Base-by-base conservation (phyloP, 2,888 invertebrate genomes). In the Rosalia funebris region DNA sequence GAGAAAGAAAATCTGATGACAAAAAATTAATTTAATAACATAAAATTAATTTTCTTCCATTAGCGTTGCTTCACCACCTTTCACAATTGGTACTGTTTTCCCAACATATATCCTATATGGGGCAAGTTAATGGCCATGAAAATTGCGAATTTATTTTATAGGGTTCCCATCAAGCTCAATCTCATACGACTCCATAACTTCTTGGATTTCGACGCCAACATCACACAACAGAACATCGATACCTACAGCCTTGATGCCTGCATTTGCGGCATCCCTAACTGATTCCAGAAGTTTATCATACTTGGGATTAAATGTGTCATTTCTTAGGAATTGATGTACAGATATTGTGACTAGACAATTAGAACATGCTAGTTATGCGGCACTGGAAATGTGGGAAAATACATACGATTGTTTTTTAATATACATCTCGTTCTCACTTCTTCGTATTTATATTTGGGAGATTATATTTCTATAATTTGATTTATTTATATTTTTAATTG, bases 21-120 rank as follows among this genome's bases (percentile, higher is more conserved):
- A n/a, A n/a, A n/a, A n/a, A n/a, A n/a, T n/a, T n/a, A n/a, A n/a
- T n/a, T 99, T 99, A 72, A 99, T 99, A 0, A 98, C 98, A 83
- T 98, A 99, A 82, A 98, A 96, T 83, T 98, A 98, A 78, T 96
- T 95, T 81, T 98, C 98, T 82, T 99, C 99, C 99, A 99, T 99
- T 62, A 93, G 90, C 0, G 94, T 96, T 0, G 94, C 93, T 80
- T 99, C 98, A 0, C 98, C 98, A 1, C 99, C 98, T 81, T 97
- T 98, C 0, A 99, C 99, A 73, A 99, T 99, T 0, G 99, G 99
- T 46, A 99, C 99, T 0, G 99, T 98, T 84, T 99, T 99, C 1
- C 99, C 99, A 50, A 98, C 96, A 77, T 93, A 93, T 75, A 94
- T 94, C 70, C 96, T 90, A 82, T 99, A 99, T n/a, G 96, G 97